Percentiles rank a stretch among this genome's conserved stretches.
These are phyloP conservation scores for Rapana venosa DNA, from an alignment of 2,888 invertebrate genomes.

Conservation along the genomic window DNA sequence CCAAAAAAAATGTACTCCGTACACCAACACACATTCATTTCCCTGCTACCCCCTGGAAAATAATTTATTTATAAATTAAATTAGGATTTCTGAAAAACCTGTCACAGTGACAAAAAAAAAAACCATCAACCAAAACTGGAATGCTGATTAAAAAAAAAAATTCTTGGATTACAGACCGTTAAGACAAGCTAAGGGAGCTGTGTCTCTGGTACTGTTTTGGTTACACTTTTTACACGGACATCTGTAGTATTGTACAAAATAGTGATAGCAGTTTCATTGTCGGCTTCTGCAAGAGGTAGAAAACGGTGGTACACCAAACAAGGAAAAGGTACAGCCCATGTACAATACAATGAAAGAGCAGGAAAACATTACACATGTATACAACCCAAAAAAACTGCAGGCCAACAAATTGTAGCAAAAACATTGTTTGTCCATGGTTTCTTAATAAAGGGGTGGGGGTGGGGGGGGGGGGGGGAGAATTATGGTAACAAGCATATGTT, in stretches of 20 bases:
- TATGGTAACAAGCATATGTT: too few relatives aligned
- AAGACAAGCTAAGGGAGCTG: too few relatives aligned
- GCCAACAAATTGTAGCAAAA: too few relatives aligned
- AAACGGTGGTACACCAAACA: not conserved
- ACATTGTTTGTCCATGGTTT: too few relatives aligned
- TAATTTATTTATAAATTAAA: not conserved
- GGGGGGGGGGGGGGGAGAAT: too few relatives aligned
- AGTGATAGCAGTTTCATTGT: not conserved
- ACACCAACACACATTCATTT: too few relatives aligned
- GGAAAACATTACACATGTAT: not conserved
- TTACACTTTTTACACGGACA: not conserved
- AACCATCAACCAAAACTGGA: too few relatives aligned
- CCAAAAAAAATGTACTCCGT: too few relatives aligned
- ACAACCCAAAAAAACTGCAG: too few relatives aligned
- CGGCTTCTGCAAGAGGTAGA: constrained; percentile 14
- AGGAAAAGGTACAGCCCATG: constrained; percentile 13
- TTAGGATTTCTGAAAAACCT: not conserved
- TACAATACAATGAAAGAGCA: not conserved
- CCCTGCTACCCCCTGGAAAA: too few relatives aligned
- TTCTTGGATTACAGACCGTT: not conserved
- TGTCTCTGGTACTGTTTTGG: not conserved
- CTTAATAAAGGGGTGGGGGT: too few relatives aligned
- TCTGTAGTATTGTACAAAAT: not conserved
- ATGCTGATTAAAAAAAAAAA: not conserved
- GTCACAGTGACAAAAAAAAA: not conserved